phyloP scores from a whole-genome alignment of 2,888 invertebrate genomes.

The Acholoe squamosa region DNA sequence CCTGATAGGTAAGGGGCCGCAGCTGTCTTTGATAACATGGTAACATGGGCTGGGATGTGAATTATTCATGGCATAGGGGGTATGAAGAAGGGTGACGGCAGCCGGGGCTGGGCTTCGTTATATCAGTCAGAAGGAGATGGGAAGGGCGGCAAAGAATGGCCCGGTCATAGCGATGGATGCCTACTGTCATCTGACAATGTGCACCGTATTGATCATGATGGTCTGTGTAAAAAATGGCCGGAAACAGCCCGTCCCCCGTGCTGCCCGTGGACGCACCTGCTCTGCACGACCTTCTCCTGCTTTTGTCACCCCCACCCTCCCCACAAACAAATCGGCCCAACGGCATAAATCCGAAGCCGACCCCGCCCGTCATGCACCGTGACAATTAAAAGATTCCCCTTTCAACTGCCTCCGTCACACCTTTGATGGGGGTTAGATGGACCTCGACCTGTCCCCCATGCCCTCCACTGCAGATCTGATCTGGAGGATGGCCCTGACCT shows the following conservation, averaged over 20 bases:
- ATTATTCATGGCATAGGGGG: constrained; percentile 51
- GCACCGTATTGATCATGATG: constrained; percentile 50
- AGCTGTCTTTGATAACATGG: constrained; percentile 58
- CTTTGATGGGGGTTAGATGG: background rate
- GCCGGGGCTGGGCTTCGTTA: constrained; percentile 28
- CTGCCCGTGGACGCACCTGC: constrained; percentile 35
- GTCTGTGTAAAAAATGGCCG: constrained; percentile 43
- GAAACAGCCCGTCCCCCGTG: constrained; percentile 47
- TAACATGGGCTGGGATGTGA: constrained; percentile 35
- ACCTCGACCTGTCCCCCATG: background rate
- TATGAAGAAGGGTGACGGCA: background rate
- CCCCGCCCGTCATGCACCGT: background rate
- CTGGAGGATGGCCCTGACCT: background rate
- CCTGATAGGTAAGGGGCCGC: constrained; percentile 79
- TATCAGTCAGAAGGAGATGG: constrained; percentile 41
- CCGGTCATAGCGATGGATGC: constrained; percentile 53
- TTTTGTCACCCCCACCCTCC: background rate
- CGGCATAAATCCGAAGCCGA: background rate
- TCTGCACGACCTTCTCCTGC: background rate
- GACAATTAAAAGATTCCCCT: constrained; percentile 17
- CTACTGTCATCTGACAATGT: constrained; percentile 58
- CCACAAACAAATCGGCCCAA: background rate
- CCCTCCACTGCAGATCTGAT: background rate
- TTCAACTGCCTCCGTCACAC: background rate
- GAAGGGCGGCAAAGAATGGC: constrained; percentile 10